These are phyloP conservation scores for Sebastolobus alascanus DNA, from an alignment of 2,797 vertebrate species.

Conservation along the genomic window DNA sequence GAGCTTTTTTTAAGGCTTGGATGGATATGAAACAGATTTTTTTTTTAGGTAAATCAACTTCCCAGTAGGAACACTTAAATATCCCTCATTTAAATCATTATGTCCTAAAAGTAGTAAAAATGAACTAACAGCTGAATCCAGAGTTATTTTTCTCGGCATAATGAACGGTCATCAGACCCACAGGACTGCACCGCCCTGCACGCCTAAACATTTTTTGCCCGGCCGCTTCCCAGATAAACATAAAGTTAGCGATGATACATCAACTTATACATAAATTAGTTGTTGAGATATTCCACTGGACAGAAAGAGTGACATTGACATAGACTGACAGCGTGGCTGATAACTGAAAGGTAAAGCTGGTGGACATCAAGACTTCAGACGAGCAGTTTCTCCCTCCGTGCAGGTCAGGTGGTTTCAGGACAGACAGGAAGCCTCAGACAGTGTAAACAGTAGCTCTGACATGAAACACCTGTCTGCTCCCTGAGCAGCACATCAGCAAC, in stretches of 20 bases:
- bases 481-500: slow-evolving; percentile 26
- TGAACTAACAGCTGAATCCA: accelerated
- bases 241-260: too few species aligned
- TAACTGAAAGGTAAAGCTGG: background rate
- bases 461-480: slow-evolving; percentile 72
- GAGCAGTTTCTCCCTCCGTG: background rate
- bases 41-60: too few species aligned
- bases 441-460: slow-evolving; percentile 74
- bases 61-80: too few species aligned
- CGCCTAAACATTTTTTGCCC: accelerated
- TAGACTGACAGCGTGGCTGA: background rate
- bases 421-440: slow-evolving; percentile 49
- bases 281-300: background rate
- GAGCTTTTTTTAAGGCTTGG: background rate
- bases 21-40: background rate
- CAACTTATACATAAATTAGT: background rate
- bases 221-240: too few species aligned
- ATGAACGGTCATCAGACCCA: too few species aligned
- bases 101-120: too few species aligned
- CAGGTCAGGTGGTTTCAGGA: slow-evolving; percentile 25
- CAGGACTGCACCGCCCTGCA: accelerated
- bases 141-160: too few species aligned
- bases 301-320: background rate
- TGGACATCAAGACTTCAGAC: background rate
- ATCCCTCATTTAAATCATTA: too few species aligned